phyloP scores from a whole-genome alignment of 2,113 vertebrate species.

The Paramormyrops kingsleyae region DNA sequence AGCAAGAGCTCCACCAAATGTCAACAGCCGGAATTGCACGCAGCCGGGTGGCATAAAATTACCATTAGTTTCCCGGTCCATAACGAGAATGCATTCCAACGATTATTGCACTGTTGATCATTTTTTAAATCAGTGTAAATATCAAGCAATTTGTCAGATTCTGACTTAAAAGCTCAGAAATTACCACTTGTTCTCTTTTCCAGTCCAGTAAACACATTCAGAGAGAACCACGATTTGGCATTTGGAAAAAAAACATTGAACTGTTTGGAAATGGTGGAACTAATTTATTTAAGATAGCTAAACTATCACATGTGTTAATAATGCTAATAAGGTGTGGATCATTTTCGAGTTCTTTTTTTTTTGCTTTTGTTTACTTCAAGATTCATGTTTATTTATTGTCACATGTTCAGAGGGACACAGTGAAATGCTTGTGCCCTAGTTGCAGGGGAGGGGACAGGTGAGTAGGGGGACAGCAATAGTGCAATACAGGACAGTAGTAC shows the following conservation, averaged over 20 bases:
- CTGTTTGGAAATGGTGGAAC: not conserved
- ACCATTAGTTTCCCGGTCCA: not conserved
- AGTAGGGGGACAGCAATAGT: not conserved
- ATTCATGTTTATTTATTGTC: not conserved
- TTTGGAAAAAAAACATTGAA: not conserved
- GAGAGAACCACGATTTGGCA: not conserved
- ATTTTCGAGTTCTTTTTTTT: not conserved
- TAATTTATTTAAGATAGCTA: not conserved
- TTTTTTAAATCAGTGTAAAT: not conserved
- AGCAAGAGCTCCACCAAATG: conserved; percentile 44
- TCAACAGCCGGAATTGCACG: conserved; percentile 16
- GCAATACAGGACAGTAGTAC: not conserved
- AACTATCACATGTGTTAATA: not conserved
- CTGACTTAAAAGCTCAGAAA: not conserved
- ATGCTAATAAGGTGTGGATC: not conserved
- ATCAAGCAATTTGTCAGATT: not conserved
- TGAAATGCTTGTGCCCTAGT: not conserved
- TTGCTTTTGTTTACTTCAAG: not conserved
- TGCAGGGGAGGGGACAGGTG: not conserved
- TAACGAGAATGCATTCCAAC: too few relatives aligned
- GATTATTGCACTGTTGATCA: not conserved
- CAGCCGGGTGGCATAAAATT: not conserved
- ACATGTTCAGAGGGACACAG: not conserved
- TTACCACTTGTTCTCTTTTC: not conserved
- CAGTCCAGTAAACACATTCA: not conserved